Conservation (phyloP, 2,113 vertebrate genomes). For the Pavo muticus region DNA sequence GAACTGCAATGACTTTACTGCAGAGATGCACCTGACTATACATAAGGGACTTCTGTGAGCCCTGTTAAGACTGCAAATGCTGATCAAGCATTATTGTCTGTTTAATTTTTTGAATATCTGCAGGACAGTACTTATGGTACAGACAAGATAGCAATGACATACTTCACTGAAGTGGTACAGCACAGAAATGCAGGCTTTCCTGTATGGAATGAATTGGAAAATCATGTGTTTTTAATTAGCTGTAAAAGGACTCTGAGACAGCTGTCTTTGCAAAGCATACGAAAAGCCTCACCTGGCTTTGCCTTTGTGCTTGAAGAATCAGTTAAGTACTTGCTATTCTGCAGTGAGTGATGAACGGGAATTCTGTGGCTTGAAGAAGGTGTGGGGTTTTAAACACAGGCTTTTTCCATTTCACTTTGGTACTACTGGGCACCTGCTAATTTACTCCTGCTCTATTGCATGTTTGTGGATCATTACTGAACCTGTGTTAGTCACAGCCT, state of each 20-base stretch:
- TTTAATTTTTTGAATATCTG: not conserved
- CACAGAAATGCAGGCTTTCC: conserved; percentile 15
- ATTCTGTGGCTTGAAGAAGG: not conserved
- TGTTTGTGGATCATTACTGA: conserved; percentile 50
- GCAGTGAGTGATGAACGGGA: not conserved
- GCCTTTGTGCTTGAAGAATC: conserved; percentile 9
- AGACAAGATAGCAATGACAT: not conserved
- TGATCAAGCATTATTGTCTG: not conserved
- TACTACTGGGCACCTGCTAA: conserved; percentile 27
- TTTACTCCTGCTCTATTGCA: conserved; percentile 45
- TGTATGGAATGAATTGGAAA: conserved; percentile 36
- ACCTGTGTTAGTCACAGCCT: conserved; percentile 44
- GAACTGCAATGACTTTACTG: not conserved
- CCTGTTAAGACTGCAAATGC: not conserved
- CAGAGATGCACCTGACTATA: not conserved
- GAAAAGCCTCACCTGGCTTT: conserved; percentile 31
- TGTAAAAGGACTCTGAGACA: conserved; percentile 15
- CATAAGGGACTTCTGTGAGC: not conserved
- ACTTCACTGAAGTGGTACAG: not conserved
- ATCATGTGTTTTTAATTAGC: conserved; percentile 37
- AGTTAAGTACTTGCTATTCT: conserved; percentile 16
- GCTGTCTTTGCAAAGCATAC: not conserved
- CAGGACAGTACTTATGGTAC: not conserved
- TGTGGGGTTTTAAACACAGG: conserved; percentile 25
- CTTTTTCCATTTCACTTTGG: conserved; percentile 14